Base-by-base conservation (phyloP, 2,888 invertebrate species). In the Agrenia bidenticulata region DNA sequence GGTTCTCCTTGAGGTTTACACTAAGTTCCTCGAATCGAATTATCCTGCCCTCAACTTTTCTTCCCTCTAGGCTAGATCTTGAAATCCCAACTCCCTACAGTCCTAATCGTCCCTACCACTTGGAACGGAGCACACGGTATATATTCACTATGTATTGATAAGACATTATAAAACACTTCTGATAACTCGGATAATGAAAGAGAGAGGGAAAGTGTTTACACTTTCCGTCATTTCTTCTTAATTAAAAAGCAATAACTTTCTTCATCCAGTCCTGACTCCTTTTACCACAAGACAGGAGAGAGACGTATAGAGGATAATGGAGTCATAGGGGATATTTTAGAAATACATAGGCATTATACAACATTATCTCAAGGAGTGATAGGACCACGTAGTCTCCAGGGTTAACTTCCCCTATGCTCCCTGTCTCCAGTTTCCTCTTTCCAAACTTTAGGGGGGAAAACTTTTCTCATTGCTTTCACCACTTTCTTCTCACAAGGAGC, bases 241-340 rank as follows among this genome's bases (percentile, higher is more conserved):
- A 70, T 70, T 70, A 64, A 70, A 70, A 70, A 70, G 61, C 69
- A 70, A 70, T 70, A 67, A 70, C 61, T 70, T 67, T 42, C 49
- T 49, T 21, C 49, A 49, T 49, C 49, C 49, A 49, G 21, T 55
- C 27, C 27, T n/a, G 27, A 37, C 37, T 37, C 55, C n/a, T 55
- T 57, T 57, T 42, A 57, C 24, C 57, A 23, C 26, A 57, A 21
- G 50, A 42, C 23, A 57, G 32, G 32, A 32, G 32, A 11, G 5
- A 11, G 32, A 32, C 5, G 11, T 32, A 7, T 32, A 32, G 32
- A 32, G 11, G 32, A 32, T 32, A 32, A 32, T 7, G 32, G 4
- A 4, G 32, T 4, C 32, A 32, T 32, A 11, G 32, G 32, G n/a
- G n/a, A n/a, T n/a, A n/a, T n/a, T n/a, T n/a, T n/a, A n/a, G n/a